A percentile compares a stretch with the other conserved stretches of the same genome.
phyloP scores from a whole-genome alignment of 1,140 invertebrate genomes.

The Octopus sinensis region DNA sequence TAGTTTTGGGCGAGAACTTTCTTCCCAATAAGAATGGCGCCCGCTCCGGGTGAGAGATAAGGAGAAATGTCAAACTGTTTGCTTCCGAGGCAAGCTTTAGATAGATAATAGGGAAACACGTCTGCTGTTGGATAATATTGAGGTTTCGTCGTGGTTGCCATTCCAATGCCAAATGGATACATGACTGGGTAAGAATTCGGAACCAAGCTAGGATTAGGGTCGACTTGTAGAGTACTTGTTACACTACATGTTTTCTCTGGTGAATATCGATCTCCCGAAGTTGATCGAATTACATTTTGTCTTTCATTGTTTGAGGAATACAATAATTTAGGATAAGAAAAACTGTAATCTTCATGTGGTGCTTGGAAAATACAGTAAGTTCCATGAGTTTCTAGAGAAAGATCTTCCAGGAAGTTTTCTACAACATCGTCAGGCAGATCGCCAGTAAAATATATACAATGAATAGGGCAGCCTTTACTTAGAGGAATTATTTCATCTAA shows the following conservation, averaged over 20 bases:
- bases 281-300: conserved; percentile 46
- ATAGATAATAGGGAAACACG: conserved; percentile 50
- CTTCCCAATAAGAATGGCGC: conserved; percentile 50
- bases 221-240: conserved; percentile 42
- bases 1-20: conserved; percentile 50
- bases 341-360: conserved; percentile 49
- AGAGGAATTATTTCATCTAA: conserved; percentile 46
- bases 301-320: conserved; percentile 44
- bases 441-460: conserved; percentile 52
- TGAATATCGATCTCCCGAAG: conserved; percentile 43
- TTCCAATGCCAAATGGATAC: not conserved
- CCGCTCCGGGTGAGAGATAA: conserved; percentile 49
- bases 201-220: conserved; percentile 39
- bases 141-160: not conserved
- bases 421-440: conserved; percentile 44
- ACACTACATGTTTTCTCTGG: conserved; percentile 51
- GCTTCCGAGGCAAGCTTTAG: conserved; percentile 45
- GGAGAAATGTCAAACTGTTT: conserved; percentile 38
- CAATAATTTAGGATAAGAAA: conserved; percentile 48
- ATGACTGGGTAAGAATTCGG: conserved; percentile 16
- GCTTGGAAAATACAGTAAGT: conserved; percentile 52
- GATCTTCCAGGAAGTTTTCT: conserved; percentile 53
- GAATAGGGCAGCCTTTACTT: conserved; percentile 41
- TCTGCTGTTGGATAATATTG: conserved; percentile 29
- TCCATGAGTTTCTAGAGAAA: conserved; percentile 54